Conservation (phyloP, 23 tunicate species). For the Trididemnum miniatum region DNA sequence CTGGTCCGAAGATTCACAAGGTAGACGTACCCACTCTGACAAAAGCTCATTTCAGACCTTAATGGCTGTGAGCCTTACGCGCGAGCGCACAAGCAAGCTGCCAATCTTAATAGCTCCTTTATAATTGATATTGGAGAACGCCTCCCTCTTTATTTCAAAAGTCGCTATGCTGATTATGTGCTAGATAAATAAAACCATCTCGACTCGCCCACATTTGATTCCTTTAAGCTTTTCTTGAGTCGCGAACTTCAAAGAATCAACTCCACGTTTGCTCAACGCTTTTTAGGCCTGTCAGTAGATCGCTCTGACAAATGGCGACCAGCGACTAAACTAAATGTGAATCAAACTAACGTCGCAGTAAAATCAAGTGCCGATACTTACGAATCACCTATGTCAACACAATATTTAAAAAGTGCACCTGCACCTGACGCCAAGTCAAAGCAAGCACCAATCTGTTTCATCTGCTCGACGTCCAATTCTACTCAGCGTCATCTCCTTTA, state of each 20-base stretch:
- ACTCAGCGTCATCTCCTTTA: not conserved
- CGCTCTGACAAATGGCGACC: not conserved
- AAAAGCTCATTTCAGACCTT: not conserved
- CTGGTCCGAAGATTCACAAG: not conserved
- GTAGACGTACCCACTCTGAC: not conserved
- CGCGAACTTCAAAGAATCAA: not conserved
- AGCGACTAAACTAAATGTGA: not conserved
- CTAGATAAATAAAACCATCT: not conserved
- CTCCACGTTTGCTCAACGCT: slow-evolving; percentile 3
- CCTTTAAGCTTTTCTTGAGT: not conserved
- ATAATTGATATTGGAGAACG: not conserved
- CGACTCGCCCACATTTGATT: not conserved
- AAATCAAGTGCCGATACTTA: not conserved
- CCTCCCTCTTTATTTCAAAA: not conserved
- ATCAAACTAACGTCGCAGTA: not conserved
- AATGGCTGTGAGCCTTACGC: slow-evolving; percentile 4
- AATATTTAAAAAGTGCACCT: not conserved
- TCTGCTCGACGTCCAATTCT: not conserved
- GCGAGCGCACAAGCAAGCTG: not conserved
- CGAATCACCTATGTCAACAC: not conserved
- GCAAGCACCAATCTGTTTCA: slow-evolving; percentile 1
- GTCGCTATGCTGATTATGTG: not conserved
- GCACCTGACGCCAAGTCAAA: not conserved
- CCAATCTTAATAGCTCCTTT: not conserved
- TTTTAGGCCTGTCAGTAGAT: not conserved